Evolutionary conservation across 1,140 invertebrate genomes (phyloP), one percentile per base, ranked within the genome.

Genomic region (Pissodes strobi): DNA sequence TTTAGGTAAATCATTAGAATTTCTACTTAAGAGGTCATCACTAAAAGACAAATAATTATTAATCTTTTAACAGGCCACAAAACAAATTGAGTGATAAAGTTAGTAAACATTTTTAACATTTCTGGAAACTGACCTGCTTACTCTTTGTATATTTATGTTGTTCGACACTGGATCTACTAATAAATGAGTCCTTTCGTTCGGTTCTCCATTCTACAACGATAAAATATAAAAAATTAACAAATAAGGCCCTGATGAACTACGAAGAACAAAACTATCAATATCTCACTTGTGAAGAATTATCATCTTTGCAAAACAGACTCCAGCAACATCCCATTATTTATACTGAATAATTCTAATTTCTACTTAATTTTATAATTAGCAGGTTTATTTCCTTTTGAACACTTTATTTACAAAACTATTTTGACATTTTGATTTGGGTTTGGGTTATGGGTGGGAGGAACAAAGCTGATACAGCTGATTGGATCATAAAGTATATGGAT

Each of bases 111-210:
- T n/a, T n/a, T n/a, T n/a, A n/a, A n/a, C n/a, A n/a, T n/a, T n/a
- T 39, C n/a, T 39, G 4, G 4, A 45, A 58, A 58, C 64, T 67
- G 72, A 84, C 84, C 82, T 84, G 25, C 86, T 83, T 41, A 82
- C 81, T 72, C 83, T 80, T 22, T 84, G 82, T 66, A 88, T 82
- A 59, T 82, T 83, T 65, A 84, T 82, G 68, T 79, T 88, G 70
- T 86, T 88, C 68, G 86, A 86, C 10, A 87, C 86, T 39, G 87
- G 86, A 79, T 90, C 86, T 17, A 85, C 81, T 23, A 90, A 71
- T 43, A 90, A 80, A 72, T 86, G 86, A 25, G 87, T 88, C 64
- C 87, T 80, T 78, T 90, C 88, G 69, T 83, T 87, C 19, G 82
- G 80, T 74, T 88, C 87, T 48, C 80, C 83, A 63, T 73, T 75